phyloP scores from a whole-genome alignment of 2,113 vertebrate genomes.

The Myotis davidii region DNA sequence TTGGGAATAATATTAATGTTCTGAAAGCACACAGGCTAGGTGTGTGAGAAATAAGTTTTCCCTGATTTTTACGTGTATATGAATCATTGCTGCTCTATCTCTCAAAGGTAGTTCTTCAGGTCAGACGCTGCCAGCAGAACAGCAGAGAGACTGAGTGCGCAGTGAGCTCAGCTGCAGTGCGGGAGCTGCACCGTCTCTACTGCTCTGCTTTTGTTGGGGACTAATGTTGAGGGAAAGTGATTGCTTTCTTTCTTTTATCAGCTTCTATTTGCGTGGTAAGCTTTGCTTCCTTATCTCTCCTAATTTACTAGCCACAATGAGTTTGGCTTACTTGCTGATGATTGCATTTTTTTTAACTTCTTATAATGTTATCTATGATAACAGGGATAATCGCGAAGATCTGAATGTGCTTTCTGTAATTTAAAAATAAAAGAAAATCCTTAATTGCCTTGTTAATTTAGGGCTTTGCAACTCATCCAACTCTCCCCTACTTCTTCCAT shows the following conservation, averaged over 20 bases:
- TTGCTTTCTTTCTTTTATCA: conserved; percentile 50
- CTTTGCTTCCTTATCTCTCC: conserved; percentile 59
- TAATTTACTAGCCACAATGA: conserved; percentile 57
- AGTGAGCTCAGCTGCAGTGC: background rate
- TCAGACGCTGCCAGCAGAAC: background rate
- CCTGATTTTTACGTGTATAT: background rate
- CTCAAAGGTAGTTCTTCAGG: background rate
- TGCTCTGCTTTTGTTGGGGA: conserved; percentile 31
- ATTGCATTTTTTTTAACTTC: conserved; percentile 71
- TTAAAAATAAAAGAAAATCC: conserved; percentile 28
- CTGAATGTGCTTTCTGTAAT: background rate
- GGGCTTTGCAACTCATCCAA: background rate
- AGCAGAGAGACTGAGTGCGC: background rate
- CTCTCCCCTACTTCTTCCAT: background rate
- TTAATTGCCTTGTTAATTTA: background rate
- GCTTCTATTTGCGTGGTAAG: conserved; percentile 60
- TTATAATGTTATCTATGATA: conserved; percentile 69
- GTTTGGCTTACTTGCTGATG: conserved; percentile 71
- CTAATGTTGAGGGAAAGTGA: background rate
- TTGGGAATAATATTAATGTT: conserved; percentile 43
- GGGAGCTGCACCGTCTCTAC: background rate
- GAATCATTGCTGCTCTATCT: conserved; percentile 17
- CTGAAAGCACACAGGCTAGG: background rate
- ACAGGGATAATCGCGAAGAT: conserved; percentile 55
- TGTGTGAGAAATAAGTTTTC: background rate